Evolutionary conservation across 2,113 vertebrate species (phyloP), one percentile per base, ranked within the genome.

Genomic region (Gymnorhina tibicen): DNA sequence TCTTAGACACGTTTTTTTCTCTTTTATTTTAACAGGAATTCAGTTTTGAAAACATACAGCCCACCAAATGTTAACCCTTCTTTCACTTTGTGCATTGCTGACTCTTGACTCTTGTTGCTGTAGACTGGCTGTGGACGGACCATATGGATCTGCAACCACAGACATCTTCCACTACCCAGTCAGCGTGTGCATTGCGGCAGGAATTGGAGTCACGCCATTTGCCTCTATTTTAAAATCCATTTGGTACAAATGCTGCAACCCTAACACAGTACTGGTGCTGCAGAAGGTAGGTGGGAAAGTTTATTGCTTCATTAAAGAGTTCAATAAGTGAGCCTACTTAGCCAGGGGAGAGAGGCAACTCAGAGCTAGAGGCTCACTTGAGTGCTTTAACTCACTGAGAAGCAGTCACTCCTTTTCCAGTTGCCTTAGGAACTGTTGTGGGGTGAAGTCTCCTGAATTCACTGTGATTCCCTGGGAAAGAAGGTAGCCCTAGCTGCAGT

Each of bases 141-240:
- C 98, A 1, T 99, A 98, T 0, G 98, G 98, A 82, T 96, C 98
- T 13, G 85, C 98, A 35, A 94, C 98, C 79, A 97, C 95, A 5
- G 98, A 98, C 2, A 94, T 98, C 59, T 98, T 98, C 85, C 96
- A 92, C 89, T 98, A 98, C 28, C 78, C 4, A 17, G 97, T 98
- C 78, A 98, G 98, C 4, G 92, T 98, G 72, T 98, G 98, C 95
- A 96, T 98, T 77, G 98, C 98, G 7, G 95, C 98, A 7, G 98
- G 98, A 37, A 98, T 98, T 1, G 98, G 98, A 93, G 98, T 98
- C 58, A 98, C 98, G 0, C 98, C 98, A 4, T 98, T 99, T 33
- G 98, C 98, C 28, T 97, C 98, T 18, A 87, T 98, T 89, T 96
- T 98, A 89, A 98, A 98, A 94, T 98, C 98, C 33, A 72, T 98